Evolutionary conservation across 2,797 vertebrate genomes (phyloP), one percentile per base, ranked within the genome.

Genomic region (Loris lydekkerianus): DNA sequence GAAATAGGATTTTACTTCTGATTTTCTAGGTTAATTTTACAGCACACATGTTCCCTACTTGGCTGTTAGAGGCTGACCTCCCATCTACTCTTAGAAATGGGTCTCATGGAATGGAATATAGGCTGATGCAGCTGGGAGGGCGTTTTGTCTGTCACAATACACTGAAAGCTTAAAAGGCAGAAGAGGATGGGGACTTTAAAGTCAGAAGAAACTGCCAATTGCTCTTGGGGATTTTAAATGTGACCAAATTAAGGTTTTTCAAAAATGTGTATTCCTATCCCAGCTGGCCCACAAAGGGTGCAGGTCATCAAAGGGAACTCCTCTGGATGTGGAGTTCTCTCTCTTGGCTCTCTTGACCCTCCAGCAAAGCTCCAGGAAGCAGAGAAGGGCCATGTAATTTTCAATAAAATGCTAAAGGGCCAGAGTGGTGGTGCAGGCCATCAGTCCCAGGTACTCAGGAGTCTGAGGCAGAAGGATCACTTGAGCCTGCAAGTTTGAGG

Each of bases 21-120:
- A 89, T 60, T 94, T 93, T 95, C 72, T 40, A 63, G 91, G 77
- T 85, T 94, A 88, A 88, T 86, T 83, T 78, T 49, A 27, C 9
- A 63, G 84, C 46, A 7, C 18, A 75, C 10, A 15, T 61, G 63
- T 58, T 81, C 29, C 8, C 84, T 60, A 40, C 11, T 58, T 93
- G 69, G 72, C 23, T 49, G n/a, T 63, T 83, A 60, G 81, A 61
- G 34, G 46, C 65, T 69, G 67, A 40, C 43, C 73, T 89, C 61
- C 67, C 56, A 89, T 70, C 23, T 17, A 9, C 86, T 96, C 46
- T 85, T 46, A 82, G 60, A 93, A 92, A 43, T 29, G 21, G 49
- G 65, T 69, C 49, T 89, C 60, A 7, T 10, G n/a, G n/a, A 86
- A 56, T 20, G 46, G 70, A 73, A 67, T 43, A 14, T 0, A 60